Base-by-base conservation (phyloP, 2,888 invertebrate genomes). In the Agrochola lota region DNA sequence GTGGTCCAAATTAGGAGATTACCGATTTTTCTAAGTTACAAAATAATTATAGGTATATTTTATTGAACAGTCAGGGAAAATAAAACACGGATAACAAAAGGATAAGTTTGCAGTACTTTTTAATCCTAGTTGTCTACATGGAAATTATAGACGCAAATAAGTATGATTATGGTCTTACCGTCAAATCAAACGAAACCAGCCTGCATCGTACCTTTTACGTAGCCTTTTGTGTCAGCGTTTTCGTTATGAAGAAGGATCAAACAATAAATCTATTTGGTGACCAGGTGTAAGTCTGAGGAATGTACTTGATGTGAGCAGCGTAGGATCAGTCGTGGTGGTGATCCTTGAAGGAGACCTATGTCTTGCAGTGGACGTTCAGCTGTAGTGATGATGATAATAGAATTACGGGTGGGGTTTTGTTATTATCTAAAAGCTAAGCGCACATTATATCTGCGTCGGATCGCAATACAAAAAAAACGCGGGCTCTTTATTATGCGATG, bases 1-100 rank as follows among this genome's bases (percentile, higher is more conserved):
- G 55, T 81, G 89, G 89, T 86, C 15, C 52, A 91, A 91, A 80
- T 81, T 35, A 57, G 0, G 23, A 57, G 60, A 35, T 23, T 1
- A 75, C 78, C 72, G 84, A 52, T 63, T 59, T 59, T 64, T 26
- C 1, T 9, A 49, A 17, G 9, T 52, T 23, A 52, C 15, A 8
- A 68, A 30, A 30, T 49, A 49, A 20, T 12, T 2, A 49, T 12
- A 23, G 0, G 2, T 59, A 26, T 23, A 30, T 26, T 17, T 26
- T 66, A 17, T 43, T 64, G 40, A 5, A 17, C 0, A 26, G 26
- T 26, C 12, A 67, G 20, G 8, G 2, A 30, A 49, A n/a, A 17
- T 1, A 43, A 0, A 43, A 43, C n/a, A 9, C 9, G 9, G n/a
- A 17, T 43, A 9, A 17, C 40, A 20, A 40, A 43, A 43, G 3